phyloP scores from a whole-genome alignment of 2,113 vertebrate species.

The Syngnathus typhle region DNA sequence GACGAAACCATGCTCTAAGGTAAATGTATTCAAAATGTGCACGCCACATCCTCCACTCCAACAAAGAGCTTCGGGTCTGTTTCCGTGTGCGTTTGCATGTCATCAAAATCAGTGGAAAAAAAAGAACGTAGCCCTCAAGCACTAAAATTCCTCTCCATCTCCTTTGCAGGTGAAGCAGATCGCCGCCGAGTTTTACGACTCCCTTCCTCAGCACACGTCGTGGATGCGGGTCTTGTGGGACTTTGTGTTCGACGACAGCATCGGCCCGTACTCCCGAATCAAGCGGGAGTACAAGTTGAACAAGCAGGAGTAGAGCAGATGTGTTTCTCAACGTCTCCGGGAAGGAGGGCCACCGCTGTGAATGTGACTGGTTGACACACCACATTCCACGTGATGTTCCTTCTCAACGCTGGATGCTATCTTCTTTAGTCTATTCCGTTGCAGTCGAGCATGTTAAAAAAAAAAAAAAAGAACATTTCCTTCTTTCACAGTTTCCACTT shows the following conservation, averaged over 20 bases:
- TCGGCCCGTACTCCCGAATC: conserved; percentile 86
- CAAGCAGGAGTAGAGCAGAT: conserved; percentile 49
- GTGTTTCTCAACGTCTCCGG: not conserved
- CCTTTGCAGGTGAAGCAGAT: conserved; percentile 86
- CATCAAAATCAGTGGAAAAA: not conserved
- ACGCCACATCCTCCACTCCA: not conserved
- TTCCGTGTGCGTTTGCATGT: not conserved
- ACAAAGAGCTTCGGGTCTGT: not conserved
- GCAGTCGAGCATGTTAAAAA: not conserved
- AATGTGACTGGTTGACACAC: not conserved
- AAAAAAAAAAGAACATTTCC: not conserved
- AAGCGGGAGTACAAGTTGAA: conserved; percentile 83
- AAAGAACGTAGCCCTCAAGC: not conserved
- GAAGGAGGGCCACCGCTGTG: conserved; percentile 1
- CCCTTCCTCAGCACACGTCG: conserved; percentile 86
- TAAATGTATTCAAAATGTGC: not conserved
- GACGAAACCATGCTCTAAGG: not conserved
- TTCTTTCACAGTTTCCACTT: not conserved
- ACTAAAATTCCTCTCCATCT: not conserved
- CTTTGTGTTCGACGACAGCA: conserved; percentile 86
- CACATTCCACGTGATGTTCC: not conserved
- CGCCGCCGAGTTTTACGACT: conserved; percentile 90
- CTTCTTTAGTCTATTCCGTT: not conserved
- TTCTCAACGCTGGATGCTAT: not conserved
- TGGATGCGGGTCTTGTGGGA: conserved; percentile 92